Evolutionary conservation across 2,888 invertebrate genomes (phyloP).

Genomic region (Coelopa pilipes): DNA sequence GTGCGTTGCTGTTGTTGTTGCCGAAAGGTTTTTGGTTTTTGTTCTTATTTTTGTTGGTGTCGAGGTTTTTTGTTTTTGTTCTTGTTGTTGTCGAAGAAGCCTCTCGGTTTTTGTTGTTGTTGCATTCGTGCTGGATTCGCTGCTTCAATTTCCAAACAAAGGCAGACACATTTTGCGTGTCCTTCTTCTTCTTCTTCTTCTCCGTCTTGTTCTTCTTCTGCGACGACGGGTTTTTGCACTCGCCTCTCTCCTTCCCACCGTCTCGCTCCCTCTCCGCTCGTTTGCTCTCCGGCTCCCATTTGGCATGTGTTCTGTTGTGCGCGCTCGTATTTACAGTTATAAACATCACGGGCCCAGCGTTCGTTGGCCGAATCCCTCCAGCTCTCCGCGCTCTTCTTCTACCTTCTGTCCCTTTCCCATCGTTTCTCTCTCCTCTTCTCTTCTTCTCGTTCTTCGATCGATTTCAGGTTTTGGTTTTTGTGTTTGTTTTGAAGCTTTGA

Average conservation of each 20-base stretch:
- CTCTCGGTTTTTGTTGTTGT: too few species aligned
- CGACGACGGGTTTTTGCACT: not conserved
- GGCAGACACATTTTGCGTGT: not conserved
- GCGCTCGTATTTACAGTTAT: constrained; percentile 5
- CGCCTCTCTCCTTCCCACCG: not conserved
- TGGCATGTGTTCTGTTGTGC: constrained; percentile 23
- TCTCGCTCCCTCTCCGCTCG: too few species aligned
- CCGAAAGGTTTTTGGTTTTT: too few species aligned
- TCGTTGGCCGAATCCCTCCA: not conserved
- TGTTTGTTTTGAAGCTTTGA: not conserved
- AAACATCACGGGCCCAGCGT: not conserved
- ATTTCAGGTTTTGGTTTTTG: not conserved
- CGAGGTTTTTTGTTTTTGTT: too few species aligned
- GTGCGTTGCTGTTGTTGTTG: too few species aligned
- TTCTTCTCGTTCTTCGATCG: not conserved
- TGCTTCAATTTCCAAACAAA: constrained; percentile 3
- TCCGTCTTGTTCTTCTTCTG: not conserved
- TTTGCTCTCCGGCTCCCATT: not conserved
- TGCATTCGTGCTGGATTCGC: too few species aligned
- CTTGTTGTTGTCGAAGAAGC: too few species aligned
- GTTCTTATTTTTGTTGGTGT: too few species aligned
- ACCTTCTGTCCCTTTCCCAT: not conserved
- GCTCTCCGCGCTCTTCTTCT: not conserved
- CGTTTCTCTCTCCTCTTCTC: not conserved
- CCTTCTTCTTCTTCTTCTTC: not conserved